Conservation (phyloP, 2,113 vertebrate species). For the Mesocricetus auratus region DNA sequence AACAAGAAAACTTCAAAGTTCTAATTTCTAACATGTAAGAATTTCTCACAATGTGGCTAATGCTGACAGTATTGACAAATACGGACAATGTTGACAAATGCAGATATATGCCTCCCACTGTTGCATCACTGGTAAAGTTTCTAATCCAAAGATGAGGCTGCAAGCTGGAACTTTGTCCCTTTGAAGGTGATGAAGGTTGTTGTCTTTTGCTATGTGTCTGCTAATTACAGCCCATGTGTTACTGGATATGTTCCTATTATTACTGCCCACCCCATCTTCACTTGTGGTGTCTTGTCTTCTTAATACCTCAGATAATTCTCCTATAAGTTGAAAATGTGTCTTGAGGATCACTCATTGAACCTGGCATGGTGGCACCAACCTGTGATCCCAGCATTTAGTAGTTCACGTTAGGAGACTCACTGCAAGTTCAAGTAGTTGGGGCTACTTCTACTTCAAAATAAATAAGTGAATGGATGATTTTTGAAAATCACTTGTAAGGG, state of each 20-base stretch:
- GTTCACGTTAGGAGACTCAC: no score
- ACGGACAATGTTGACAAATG: neutral
- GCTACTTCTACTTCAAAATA: neutral
- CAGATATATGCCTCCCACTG: neutral
- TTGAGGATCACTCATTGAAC: neutral
- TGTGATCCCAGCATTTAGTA: neutral
- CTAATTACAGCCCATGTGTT: neutral
- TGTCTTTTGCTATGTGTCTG: neutral
- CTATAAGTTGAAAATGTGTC: neutral
- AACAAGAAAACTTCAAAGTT: neutral
- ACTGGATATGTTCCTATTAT: conserved; percentile 24
- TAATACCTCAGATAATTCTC: conserved; percentile 2
- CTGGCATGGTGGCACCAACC: neutral
- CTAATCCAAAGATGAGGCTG: neutral
- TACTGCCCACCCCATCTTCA: neutral
- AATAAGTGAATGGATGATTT: neutral
- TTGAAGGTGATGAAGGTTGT: neutral
- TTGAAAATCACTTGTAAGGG: neutral
- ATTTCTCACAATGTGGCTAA: conserved; percentile 1
- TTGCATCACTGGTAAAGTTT: neutral
- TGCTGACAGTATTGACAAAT: neutral
- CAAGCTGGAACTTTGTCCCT: neutral
- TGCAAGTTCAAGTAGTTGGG: neutral
- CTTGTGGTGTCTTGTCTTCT: neutral
- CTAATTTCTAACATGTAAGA: conserved; percentile 19